Base-by-base conservation (phyloP, 1,140 invertebrate species). In the Drosophila albomicans region DNA sequence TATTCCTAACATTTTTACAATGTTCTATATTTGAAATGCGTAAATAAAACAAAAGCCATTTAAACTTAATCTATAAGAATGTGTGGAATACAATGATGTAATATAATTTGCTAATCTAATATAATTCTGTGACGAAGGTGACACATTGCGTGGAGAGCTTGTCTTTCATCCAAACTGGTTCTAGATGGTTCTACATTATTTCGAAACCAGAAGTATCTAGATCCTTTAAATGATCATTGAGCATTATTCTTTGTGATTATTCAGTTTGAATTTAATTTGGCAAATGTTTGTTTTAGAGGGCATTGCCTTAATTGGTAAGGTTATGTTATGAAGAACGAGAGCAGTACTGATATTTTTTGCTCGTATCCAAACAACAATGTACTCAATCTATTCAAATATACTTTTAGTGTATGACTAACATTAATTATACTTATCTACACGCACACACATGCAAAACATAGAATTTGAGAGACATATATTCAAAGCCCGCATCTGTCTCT, bases 401-500 rank as follows among this genome's bases (percentile, higher is more conserved):
- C 16, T 57, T 56, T 57, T 57, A 16, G 13, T 57, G 54, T 57
- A 68, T 59, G 41, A 38, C 20, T 68, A 48, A 59, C 56, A 28
- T 68, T 46, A 46, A 57, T 66, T 57, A 46, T 63, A 48, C 48
- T 63, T 63, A 38, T 49, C 25, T 35, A 28, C 64, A 58, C 20
- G 15, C 20, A 57, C 30, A 67, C n/a, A 57, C 20, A 32, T 7
- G 16, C 11, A 59, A 38, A 10, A 11, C 35, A 38, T 10, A 38
- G 6, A 10, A 52, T 30, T 51, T 51, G 15, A 56, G 20, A 45
- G 38, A 61, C 43, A 46, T 46, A n/a, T 28, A 15, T 59, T 65
- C 41, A 56, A 61, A 59, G 13, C 64, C 25, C 63, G 52, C 51
- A 66, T 32, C 41, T 56, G n/a, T 25, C 62, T 62, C 57, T 30